Base-by-base conservation (phyloP, 2,797 vertebrate genomes). In the Xyrichtys novacula region DNA sequence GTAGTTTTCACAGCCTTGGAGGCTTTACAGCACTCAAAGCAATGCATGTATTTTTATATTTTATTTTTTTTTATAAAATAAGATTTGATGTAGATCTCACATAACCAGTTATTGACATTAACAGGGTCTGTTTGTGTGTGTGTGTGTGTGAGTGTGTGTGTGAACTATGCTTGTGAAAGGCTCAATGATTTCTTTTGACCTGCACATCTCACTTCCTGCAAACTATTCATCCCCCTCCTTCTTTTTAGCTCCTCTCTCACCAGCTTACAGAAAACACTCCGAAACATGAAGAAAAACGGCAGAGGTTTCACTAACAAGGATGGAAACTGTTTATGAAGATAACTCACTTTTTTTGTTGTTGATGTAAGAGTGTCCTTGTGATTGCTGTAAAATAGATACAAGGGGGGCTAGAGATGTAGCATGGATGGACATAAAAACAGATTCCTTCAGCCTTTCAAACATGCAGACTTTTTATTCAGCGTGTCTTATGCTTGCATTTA, bases 111-210 rank as follows among this genome's bases (percentile, higher is more conserved):
- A 66, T 70, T 84, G 65, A 73, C 67, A 75, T 80, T 71, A 58
- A 61, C 50, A 10, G 43, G 52, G 42, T 68, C 25, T 74, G 63
- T 83, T 71, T 38, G 36, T 38, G 36, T 38, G 36, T 16, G 36
- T 38, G 9, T 22, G 19, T 43, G 7, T 43, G 42, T 43, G 42
- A 14, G 20, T 44, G 42, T 22, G 40, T 46, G 17, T 49, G 62
- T 69, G 60, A 56, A 65, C 32, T 60, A 39, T 50, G 56, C 25
- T 73, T 59, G 57, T 81, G 76, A 87, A 84, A 71, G 76, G 44
- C 46, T 85, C 54, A 77, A 67, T 83, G 53, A 74, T 80, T 85
- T 88, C 69, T 65, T 87, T 86, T 83, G 63, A 84, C 61, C 44
- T 55, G 10, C 49, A 59, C 50, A 19, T 73, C 60, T 70, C 54